phyloP scores from a whole-genome alignment of 2,797 vertebrate genomes.

The Lacerta bilineata region DNA sequence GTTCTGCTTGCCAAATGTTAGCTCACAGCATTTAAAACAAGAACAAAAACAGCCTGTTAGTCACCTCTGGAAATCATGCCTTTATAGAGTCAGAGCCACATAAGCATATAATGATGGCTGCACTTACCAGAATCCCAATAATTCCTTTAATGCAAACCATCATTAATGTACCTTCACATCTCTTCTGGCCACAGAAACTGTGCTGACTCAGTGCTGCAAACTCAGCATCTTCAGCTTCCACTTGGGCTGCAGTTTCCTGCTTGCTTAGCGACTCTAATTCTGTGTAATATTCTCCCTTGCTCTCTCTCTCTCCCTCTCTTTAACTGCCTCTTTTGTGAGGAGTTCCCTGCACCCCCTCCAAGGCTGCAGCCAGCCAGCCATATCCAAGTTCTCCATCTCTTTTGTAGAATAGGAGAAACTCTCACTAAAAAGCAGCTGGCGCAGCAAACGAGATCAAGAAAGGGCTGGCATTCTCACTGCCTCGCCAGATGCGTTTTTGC shows the following conservation, averaged over 20 bases:
- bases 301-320: conserved; percentile 69
- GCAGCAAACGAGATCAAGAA: conserved; percentile 46
- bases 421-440: conserved; percentile 55
- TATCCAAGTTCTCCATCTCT: conserved; percentile 59
- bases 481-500: background rate
- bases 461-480: conserved; percentile 3
- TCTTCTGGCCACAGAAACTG: conserved; percentile 50
- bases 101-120: conserved; percentile 68
- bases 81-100: conserved; percentile 62
- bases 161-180: conserved; percentile 66
- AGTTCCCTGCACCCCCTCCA: conserved; percentile 59
- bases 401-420: conserved; percentile 55
- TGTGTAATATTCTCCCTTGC: conserved; percentile 68
- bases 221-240: conserved; percentile 73
- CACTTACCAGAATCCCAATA: conserved; percentile 52
- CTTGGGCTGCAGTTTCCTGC: conserved; percentile 64
- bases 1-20: conserved; percentile 66
- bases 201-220: conserved; percentile 61
- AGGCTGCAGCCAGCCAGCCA: conserved; percentile 50
- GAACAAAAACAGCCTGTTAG: conserved; percentile 28
- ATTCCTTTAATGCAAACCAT: conserved; percentile 49
- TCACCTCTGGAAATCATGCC: conserved; percentile 60
- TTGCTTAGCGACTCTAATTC: conserved; percentile 75
- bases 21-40: conserved; percentile 47
- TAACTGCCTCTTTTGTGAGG: conserved; percentile 71